Base-by-base conservation (phyloP, 2,888 invertebrate genomes). In the Agonopterix alstromeriana region DNA sequence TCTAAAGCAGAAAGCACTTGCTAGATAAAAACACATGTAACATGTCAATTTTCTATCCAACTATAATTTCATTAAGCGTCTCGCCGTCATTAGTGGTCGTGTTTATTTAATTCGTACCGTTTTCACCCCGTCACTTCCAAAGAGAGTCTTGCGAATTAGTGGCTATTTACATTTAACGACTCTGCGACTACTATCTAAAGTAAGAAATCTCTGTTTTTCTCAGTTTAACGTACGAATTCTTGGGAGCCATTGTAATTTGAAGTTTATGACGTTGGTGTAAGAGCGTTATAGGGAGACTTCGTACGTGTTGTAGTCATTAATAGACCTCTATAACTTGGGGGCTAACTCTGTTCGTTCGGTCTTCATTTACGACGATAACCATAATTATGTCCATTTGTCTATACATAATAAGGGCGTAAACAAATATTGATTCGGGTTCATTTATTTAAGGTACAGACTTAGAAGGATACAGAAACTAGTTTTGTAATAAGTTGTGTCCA, bases 131-230 rank as follows among this genome's bases (percentile, higher is more conserved):
- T 38, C 35, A 27, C 43, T 50, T 5, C 27, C 27, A 27, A 5
- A 27, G 27, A 27, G 27, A 27, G 27, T 27, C 27, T 27, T n/a
- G 38, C 38, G 38, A 38, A 38, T 38, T 38, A 38, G 44, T 38
- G 47, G 36, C 36, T 46, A 48, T 50, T 53, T 53, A 48, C 48
- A 47, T 53, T 50, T 50, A 50, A 43, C 49, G 47, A 40, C 43
- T 38, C 45, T 45, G 48, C 43, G 48, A 47, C 17, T 41, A 40
- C 43, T 47, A 46, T 45, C 43, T 36, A 17, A 47, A 41, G 45
- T 46, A 45, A 49, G 53, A 53, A 51, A 51, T 48, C 48, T 45
- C 11, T 43, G 36, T 50, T 53, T 48, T 50, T 41, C 43, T 47
- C 42, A 5, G 27, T 27, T 27, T 27, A 27, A 27, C 27, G 27